Percentiles rank a stretch among this genome's conserved stretches.
These are phyloP conservation scores for Oreochromis niloticus DNA, from an alignment of 2,113 vertebrate genomes.

Conservation along the genomic window DNA sequence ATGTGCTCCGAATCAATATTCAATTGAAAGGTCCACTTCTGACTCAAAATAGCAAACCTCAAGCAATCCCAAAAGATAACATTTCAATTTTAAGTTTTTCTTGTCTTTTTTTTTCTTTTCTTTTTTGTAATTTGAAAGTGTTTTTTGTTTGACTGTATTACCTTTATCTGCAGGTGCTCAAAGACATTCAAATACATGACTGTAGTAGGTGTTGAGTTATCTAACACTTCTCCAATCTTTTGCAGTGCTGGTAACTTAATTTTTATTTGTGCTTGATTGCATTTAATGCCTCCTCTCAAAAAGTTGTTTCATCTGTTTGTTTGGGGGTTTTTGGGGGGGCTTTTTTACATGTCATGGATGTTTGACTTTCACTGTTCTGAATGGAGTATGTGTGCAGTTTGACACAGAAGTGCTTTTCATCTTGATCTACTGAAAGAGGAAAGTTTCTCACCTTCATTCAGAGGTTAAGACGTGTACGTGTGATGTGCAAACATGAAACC, in stretches of 20 bases:
- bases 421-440: background rate
- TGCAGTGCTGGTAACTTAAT: background rate
- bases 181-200: background rate
- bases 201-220: background rate
- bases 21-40: background rate
- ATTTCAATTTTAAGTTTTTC: background rate
- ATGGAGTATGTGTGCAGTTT: background rate
- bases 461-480: background rate
- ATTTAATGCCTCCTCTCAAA: background rate
- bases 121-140: background rate
- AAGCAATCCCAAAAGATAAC: background rate
- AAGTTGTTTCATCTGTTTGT: background rate
- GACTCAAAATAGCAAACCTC: background rate
- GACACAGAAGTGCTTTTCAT: background rate
- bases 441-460: background rate
- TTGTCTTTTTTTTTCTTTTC: background rate
- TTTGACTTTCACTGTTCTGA: background rate
- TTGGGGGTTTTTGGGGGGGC: background rate
- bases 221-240: background rate
- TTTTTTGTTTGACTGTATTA: background rate
- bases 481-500: background rate
- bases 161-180: background rate
- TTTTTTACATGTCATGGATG: background rate
- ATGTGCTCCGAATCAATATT: background rate
- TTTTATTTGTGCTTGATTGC: background rate